A percentile compares a stretch with the other conserved stretches of the same genome.
Conservation (phyloP, 2,888 invertebrate genomes). For the Drosophila ezoana region DNA sequence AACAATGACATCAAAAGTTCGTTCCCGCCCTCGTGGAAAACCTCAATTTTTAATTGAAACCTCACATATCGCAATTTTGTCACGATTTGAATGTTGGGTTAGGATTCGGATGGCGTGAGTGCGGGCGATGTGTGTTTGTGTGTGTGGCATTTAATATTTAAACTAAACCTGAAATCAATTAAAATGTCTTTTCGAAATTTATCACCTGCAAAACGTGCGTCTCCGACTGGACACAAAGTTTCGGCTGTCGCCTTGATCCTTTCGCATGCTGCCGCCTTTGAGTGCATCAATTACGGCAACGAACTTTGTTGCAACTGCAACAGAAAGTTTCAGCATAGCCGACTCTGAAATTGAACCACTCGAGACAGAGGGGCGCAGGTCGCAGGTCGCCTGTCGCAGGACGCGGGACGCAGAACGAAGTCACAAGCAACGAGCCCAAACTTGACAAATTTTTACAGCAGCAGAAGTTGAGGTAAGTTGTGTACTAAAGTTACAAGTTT, state of each 20-base stretch:
- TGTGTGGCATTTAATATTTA: slow-evolving; percentile 39
- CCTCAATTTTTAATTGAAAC: slow-evolving; percentile 63
- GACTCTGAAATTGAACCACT: slow-evolving; percentile 38
- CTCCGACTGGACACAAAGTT: slow-evolving; percentile 33
- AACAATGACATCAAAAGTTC: slow-evolving; percentile 27
- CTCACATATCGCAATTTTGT: slow-evolving; percentile 26
- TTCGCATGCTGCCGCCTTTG: slow-evolving; percentile 41
- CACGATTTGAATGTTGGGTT: slow-evolving; percentile 6
- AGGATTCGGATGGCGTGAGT: not conserved
- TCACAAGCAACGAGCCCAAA: slow-evolving; percentile 44
- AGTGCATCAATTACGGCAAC: slow-evolving; percentile 72
- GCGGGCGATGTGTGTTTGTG: too few relatives aligned
- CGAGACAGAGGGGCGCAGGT: not conserved
- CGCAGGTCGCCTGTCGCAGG: not conserved
- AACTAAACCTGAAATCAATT: slow-evolving; percentile 63
- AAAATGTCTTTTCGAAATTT: slow-evolving; percentile 62
- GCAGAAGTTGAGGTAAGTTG: slow-evolving; percentile 75
- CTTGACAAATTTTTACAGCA: slow-evolving; percentile 73
- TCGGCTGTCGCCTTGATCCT: slow-evolving; percentile 11
- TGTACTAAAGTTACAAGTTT: slow-evolving; percentile 73
- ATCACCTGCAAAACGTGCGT: slow-evolving; percentile 65
- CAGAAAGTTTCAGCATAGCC: slow-evolving; percentile 44
- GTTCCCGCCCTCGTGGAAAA: not conserved
- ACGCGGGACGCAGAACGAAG: slow-evolving; percentile 1
- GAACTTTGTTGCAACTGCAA: slow-evolving; percentile 63